Evolutionary conservation across 2,113 vertebrate genomes (phyloP), one percentile per base, ranked within the genome.

Genomic region (Thalassarche chlororhynchos): DNA sequence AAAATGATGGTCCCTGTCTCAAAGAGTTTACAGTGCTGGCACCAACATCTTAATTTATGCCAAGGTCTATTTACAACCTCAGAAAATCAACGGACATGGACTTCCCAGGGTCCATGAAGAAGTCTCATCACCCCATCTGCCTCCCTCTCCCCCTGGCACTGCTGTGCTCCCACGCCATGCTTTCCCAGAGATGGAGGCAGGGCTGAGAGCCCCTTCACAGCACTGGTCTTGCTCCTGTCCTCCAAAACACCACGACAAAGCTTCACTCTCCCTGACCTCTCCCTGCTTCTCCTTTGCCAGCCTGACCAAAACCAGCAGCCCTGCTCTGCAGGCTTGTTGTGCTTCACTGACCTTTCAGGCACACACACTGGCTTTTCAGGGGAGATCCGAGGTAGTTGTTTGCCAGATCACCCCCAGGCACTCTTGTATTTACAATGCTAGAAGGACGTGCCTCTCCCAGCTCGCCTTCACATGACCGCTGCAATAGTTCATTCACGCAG

Each of bases 391-490:
- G 21, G 23, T 19, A 68, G 57, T 7, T 80, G 38, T 42, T 44
- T 61, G 49, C 18, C 69, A 78, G 19, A 47, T 29, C 25, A 57
- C 21, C 24, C 54, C 20, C 64, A 77, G 68, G 26, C 26, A 74
- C 36, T 19, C n/a, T 46, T 71, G 32, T 49, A 44, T 31, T 40
- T 46, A 15, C 40, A 46, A 3, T 2, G 40, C 42, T 34, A 79
- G 74, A 82, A 79, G 49, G 64, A 55, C 1, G 0, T 29, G 21
- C 14, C 34, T 86, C 82, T 92, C 32, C 72, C 51, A 52, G 42
- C 17, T n/a, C 8, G 4, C 31, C 54, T 70, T 74, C 71, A 58
- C 25, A 16, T 0, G 0, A 17, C 15, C 1, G 1, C 55, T 78
- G 52, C 1, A 10, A 40, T 34, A 5, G 5, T 18, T 68, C 31